These are phyloP conservation scores for Manis javanica DNA, from an alignment of 2,797 vertebrate species.

Conservation along the genomic window DNA sequence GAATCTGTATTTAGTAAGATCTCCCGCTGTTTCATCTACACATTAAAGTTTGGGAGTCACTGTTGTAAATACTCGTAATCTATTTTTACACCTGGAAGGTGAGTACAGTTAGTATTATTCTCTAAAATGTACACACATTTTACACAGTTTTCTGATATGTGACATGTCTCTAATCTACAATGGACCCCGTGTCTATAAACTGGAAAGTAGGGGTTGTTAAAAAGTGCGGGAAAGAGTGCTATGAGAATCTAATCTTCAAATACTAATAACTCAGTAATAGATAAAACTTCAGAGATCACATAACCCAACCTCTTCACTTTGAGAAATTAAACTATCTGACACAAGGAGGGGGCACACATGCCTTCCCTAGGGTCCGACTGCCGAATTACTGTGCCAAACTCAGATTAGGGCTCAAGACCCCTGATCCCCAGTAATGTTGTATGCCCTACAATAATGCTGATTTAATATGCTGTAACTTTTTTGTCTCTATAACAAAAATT, in stretches of 20 bases:
- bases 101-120: neutral
- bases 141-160: neutral
- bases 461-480: neutral
- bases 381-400: neutral
- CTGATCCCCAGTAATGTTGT: neutral
- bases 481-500: neutral
- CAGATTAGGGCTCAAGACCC: neutral
- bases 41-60: neutral
- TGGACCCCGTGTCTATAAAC: neutral
- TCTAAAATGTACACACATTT: neutral
- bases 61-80: neutral
- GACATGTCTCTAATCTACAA: neutral
- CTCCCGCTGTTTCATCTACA: neutral
- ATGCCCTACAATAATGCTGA: neutral
- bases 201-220: neutral
- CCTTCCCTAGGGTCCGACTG: neutral
- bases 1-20: neutral
- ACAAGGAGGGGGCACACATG: neutral
- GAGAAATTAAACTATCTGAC: neutral
- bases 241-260: neutral
- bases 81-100: neutral
- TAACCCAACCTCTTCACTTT: neutral
- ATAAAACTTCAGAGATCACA: neutral
- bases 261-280: neutral
- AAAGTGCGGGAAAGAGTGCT: neutral